These are phyloP conservation scores for Ceyx melanurus DNA, from an alignment of 2,113 vertebrate genomes.

Conservation along the genomic window DNA sequence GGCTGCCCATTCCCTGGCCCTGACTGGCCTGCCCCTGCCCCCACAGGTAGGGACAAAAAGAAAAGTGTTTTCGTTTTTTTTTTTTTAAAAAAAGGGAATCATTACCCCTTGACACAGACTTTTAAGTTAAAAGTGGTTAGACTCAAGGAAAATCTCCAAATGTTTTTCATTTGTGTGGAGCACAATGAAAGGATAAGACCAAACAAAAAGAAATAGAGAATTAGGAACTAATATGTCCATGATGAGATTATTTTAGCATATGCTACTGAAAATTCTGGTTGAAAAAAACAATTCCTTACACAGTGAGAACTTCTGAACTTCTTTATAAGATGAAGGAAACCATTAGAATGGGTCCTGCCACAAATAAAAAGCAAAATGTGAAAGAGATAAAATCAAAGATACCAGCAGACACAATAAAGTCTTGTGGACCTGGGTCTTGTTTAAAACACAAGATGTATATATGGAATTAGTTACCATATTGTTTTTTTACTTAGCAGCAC, in stretches of 20 bases:
- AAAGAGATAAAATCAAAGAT: background rate
- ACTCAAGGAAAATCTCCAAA: background rate
- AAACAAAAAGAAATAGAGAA: background rate
- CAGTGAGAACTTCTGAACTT: background rate
- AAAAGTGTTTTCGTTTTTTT: no score
- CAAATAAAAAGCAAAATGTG: background rate
- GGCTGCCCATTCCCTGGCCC: no score
- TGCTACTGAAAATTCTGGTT: background rate
- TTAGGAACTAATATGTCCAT: fast-evolving
- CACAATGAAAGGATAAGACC: background rate
- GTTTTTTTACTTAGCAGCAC: background rate
- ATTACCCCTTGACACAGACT: background rate
- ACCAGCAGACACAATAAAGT: background rate
- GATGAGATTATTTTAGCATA: background rate
- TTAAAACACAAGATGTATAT: background rate
- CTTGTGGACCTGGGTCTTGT: background rate
- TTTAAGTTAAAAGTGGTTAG: background rate
- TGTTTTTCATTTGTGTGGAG: background rate
- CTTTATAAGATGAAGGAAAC: background rate
- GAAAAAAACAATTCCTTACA: background rate
- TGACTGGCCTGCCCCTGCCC: no score
- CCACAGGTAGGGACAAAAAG: no score
- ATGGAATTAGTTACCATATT: background rate
- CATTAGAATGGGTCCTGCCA: background rate
- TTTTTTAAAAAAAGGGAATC: no score